Base-by-base conservation (phyloP, 23 tunicate species). In the Halocynthia roretzi region DNA sequence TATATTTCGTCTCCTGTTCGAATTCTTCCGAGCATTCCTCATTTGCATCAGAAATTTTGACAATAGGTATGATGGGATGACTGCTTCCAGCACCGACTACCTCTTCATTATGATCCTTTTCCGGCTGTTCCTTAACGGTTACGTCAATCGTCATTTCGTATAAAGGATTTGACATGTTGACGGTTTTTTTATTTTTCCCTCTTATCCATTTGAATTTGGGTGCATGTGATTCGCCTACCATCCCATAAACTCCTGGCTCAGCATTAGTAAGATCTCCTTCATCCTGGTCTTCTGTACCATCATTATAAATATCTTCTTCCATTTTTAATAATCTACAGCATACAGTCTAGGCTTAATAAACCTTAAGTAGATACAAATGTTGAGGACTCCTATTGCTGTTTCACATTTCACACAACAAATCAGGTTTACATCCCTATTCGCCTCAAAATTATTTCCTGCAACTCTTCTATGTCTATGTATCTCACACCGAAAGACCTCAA, bases 231-330 rank as follows among this genome's bases (percentile, higher is more conserved):
- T 74, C 78, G 10, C 78, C 78, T 12, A 74, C n/a, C 78, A 74
- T 74, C 20, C 78, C 78, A 74, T 74, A 74, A 53, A 74, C 78
- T 53, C 22, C 78, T 12, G 78, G 20, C 55, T 74, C 78, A 14
- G 63, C 63, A 58, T 58, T 58, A n/a, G 63, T 58, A 14, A 58
- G n/a, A 58, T 58, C 63, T 14, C 15, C 63, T 58, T 15, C 63
- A 58, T 58, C 63, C n/a, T n/a, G 15, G 15, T n/a, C 63, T 15
- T 14, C 15, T 14, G 63, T 40, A 10, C 70, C 70, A 10, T 65
- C 70, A 14, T 65, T 65, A 65, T 65, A 65, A 10, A 65, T 65
- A 10, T 48, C 70, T 15, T 65, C 70, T 48, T 65, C 70, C 70
- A 65, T 65, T 65, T 58, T 58, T 65, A 15, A 5, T 65, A 65